phyloP scores from a whole-genome alignment of 2,888 invertebrate genomes.

The Leptarthrus brevirostris region DNA sequence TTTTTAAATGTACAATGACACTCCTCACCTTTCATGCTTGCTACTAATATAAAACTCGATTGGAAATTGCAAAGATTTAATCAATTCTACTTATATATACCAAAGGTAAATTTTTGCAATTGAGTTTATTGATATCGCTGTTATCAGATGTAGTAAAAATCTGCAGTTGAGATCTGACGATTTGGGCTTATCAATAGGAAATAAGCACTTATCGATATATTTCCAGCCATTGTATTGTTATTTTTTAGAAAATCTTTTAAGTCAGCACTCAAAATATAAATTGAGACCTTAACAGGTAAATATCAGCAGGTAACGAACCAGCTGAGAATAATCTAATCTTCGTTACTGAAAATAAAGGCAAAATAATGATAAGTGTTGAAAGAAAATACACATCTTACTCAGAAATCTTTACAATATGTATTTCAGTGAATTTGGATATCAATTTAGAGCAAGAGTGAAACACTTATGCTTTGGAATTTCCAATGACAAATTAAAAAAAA shows the following conservation, averaged over 20 bases:
- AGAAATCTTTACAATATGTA: background rate
- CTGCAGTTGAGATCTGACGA: background rate
- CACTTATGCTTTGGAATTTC: no score
- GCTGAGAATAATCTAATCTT: background rate
- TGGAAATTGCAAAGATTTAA: background rate
- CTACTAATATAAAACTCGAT: background rate
- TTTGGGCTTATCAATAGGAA: conserved; percentile 15
- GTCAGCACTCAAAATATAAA: conserved; percentile 1
- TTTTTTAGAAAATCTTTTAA: background rate
- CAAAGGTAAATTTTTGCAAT: background rate
- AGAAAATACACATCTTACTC: background rate
- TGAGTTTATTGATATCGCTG: background rate
- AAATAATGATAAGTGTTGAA: background rate
- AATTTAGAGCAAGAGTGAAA: no score
- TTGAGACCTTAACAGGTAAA: no score
- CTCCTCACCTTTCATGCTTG: background rate
- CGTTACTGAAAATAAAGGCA: background rate
- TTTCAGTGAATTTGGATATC: background rate
- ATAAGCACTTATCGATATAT: conserved; percentile 4
- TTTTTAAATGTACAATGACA: background rate
- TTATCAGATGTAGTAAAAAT: background rate
- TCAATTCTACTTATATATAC: background rate
- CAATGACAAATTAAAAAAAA: no score
- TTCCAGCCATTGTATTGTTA: conserved; percentile 16
- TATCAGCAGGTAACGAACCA: background rate